A percentile compares a stretch with the other conserved stretches of the same genome.
These are phyloP conservation scores for Dendronephthya gigantea DNA, from an alignment of 64 coral and sea anemone species.

Conservation along the genomic window DNA sequence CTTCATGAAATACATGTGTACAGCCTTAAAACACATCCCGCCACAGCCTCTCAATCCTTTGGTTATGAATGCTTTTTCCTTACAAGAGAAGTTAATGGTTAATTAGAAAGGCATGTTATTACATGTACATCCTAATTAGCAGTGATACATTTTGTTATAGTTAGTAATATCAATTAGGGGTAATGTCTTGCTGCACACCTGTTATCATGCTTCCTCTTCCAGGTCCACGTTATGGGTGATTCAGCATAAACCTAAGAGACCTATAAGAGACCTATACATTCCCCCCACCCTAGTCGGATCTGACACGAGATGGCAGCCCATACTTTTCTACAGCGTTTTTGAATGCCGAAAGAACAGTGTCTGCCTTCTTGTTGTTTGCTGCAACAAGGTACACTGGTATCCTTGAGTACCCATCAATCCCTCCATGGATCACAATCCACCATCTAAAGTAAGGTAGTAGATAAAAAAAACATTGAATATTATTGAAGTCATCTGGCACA, in stretches of 20 bases:
- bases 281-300: slow-evolving; percentile 14
- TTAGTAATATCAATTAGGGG: neutral
- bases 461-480: neutral
- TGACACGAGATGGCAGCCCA: slow-evolving; percentile 31
- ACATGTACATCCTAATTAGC: no score
- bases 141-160: no score
- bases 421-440: slow-evolving; percentile 9
- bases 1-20: slow-evolving; percentile 15
- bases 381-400: neutral
- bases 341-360: neutral
- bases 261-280: slow-evolving; percentile 30
- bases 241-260: slow-evolving; percentile 21
- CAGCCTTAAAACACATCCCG: slow-evolving; percentile 35
- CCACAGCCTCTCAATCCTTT: slow-evolving; percentile 40
- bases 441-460: neutral
- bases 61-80: slow-evolving; percentile 37
- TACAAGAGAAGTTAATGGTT: no score
- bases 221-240: slow-evolving; percentile 22
- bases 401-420: slow-evolving; percentile 1
- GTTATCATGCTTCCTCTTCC: slow-evolving; percentile 29
- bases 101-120: no score
- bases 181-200: no score
- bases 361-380: slow-evolving; percentile 15
- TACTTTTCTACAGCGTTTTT: slow-evolving; percentile 1
- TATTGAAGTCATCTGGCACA: no score